Evolutionary conservation across 2,888 invertebrate genomes (phyloP), one percentile per base, ranked within the genome.

Genomic region (Therioaphis trifolii): DNA sequence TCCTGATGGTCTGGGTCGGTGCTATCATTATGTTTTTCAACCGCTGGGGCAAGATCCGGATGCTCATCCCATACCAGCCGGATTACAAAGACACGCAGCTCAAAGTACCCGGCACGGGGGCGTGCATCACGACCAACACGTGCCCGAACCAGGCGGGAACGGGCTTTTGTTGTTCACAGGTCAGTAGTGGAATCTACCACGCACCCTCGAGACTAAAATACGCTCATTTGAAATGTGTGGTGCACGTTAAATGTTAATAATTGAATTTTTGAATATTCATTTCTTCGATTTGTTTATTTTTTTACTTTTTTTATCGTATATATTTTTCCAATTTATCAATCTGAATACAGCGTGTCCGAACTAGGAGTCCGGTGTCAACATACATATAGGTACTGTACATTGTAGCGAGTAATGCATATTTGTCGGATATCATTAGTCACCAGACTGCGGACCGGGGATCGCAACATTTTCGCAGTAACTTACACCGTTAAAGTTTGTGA

Each of bases 51-150:
- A 95, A 95, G 90, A 95, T 95, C 85, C 92, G 96, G 69, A 96
- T 96, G 96, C 90, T 96, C 86, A 91, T 96, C 86, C 96, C 96
- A 7, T 96, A 96, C 88, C 96, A 96, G 88, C 96, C 96, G 15
- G 95, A 96, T 88, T 96, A 96, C 89, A 96, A 96, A 88, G 92
- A 93, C 87, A 96, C 96, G 87, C 95, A 96, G 88, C 90, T 96
- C 77, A 95, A 96, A 91, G 93, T 93, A 52, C 93, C 93, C 5
- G 93, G 93, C 11, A 92, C 93, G 0, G 93, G 93, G 0, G 92
- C 92, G 4, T 93, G 93, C 88, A 91, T 92, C 43, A 91, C 92
- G 66, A 89, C 91, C 14, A 88, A 88, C 43, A 89, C 90, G 18
- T 88, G 90, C 58, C 91, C 91, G 72, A 90, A 89, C 86, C 88